These are phyloP conservation scores for Leucozona laternaria DNA, from an alignment of 2,888 invertebrate species.

Conservation along the genomic window DNA sequence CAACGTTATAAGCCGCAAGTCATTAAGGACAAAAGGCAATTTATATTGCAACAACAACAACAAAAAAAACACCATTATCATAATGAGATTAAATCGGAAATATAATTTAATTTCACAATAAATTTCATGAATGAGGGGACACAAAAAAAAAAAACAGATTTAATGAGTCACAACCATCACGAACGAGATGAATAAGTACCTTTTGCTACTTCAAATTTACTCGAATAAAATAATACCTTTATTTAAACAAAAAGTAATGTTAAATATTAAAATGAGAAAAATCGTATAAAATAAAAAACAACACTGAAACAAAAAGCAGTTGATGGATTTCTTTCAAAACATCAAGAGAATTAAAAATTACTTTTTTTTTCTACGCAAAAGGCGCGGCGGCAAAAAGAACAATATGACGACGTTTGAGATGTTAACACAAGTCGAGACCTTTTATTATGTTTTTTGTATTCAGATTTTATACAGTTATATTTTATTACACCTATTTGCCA, in stretches of 20 bases:
- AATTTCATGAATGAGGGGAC: conserved; percentile 14
- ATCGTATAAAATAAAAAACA: conserved; percentile 17
- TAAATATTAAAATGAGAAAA: background rate
- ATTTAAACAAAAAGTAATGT: background rate
- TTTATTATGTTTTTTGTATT: conserved; percentile 42
- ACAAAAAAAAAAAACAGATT: conserved; percentile 40
- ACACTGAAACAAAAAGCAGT: conserved; percentile 37
- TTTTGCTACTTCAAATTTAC: conserved; percentile 32
- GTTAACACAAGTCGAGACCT: conserved; percentile 54
- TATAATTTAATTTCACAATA: conserved; percentile 11
- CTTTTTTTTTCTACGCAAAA: conserved; percentile 21
- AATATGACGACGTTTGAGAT: conserved; percentile 12
- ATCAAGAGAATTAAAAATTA: conserved; percentile 47
- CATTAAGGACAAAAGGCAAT: conserved; percentile 34
- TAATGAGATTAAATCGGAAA: conserved; percentile 23
- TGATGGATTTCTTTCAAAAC: background rate
- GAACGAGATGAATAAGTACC: conserved; percentile 28
- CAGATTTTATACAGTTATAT: conserved; percentile 25
- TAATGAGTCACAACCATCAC: conserved; percentile 34
- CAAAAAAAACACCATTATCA: conserved; percentile 15
- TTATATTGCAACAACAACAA: conserved; percentile 3
- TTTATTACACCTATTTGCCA: background rate
- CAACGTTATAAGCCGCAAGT: conserved; percentile 42
- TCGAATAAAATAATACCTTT: background rate
- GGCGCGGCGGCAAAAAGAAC: conserved; percentile 15